Evolutionary conservation across 1,140 invertebrate genomes (phyloP), one percentile per base, ranked within the genome.

Genomic region (Drosophila pectinifera): DNA sequence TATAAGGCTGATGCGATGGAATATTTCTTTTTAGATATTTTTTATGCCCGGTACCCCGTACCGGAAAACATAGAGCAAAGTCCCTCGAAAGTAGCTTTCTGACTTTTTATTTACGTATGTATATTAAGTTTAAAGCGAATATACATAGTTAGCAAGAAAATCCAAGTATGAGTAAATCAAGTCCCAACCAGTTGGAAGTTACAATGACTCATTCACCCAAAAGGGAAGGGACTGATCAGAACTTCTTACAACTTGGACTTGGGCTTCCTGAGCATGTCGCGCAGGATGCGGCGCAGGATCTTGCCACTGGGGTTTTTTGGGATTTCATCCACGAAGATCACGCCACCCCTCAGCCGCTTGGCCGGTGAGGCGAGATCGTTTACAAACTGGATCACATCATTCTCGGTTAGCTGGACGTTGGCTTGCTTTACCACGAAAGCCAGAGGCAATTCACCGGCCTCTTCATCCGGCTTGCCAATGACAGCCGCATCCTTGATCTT

Each of bases 401-500:
- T 70, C 36, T 92, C 93, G 0, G 92, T 94, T 0, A 94, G 73
- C 10, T 77, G 79, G 0, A 86, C 86, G 46, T 92, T 93, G 2
- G 92, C 90, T 78, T 94, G 94, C 36, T 89, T 90, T 5, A 95
- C 95, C 31, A 96, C 93, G 80, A 95, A 95, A 0, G 95, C 95
- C 51, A 94, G 78, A 0, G 96, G 96, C 1, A 95, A 88, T 92
- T 97, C 96, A 0, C 96, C 96, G 54, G 93, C 93, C 28, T 86
- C 91, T 31, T 94, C 93, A 83, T 97, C 93, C 4, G 95, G 94
- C 16, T 96, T 92, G 1, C 96, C 96, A 70, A 97, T 94, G 0
- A 98, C 96, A 24, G 95, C 96, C 5, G 94, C 95, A 89, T 97
- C 96, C 58, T 93, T 93, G 36, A 97, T 93, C 54, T 92, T 93